These are phyloP conservation scores for Hypomesus transpacificus DNA, from an alignment of 2,113 vertebrate species.

Conservation along the genomic window DNA sequence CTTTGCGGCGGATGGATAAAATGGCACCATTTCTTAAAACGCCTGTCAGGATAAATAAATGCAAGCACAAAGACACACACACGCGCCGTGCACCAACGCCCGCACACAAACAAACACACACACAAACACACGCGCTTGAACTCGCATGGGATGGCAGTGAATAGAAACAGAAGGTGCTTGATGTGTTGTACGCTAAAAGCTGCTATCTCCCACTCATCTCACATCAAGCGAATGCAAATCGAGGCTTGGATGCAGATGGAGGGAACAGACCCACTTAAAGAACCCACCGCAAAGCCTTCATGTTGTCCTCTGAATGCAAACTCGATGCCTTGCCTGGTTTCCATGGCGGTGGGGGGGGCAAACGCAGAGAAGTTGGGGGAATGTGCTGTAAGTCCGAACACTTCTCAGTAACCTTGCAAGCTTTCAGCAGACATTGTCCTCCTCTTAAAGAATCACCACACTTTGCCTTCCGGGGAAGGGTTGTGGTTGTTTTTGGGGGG, in stretches of 20 bases:
- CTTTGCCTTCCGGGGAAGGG: too few relatives aligned
- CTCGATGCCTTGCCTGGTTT: slow-evolving; percentile 2
- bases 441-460: too few relatives aligned
- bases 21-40: slow-evolving; percentile 21
- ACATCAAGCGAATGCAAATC: slow-evolving; percentile 61
- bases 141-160: slow-evolving; percentile 27
- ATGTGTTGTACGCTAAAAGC: slow-evolving; percentile 52
- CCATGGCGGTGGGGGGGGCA: too few relatives aligned
- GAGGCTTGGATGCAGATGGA: slow-evolving; percentile 34
- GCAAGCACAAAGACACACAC: slow-evolving; percentile 2
- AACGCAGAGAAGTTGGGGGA: too few relatives aligned
- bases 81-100: background rate
- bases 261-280: slow-evolving; percentile 10
- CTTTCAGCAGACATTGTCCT: too few relatives aligned
- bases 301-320: slow-evolving; percentile 25
- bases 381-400: too few relatives aligned
- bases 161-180: slow-evolving; percentile 36
- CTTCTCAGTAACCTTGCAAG: too few relatives aligned
- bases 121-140: slow-evolving; percentile 27
- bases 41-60: slow-evolving; percentile 24
- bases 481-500: too few relatives aligned
- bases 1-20: slow-evolving; percentile 2
- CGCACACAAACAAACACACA: slow-evolving; percentile 22
- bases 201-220: slow-evolving; percentile 41
- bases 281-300: slow-evolving; percentile 19